Evolutionary conservation across 2,797 vertebrate genomes (phyloP).

Genomic region (Peromyscus aztecus): DNA sequence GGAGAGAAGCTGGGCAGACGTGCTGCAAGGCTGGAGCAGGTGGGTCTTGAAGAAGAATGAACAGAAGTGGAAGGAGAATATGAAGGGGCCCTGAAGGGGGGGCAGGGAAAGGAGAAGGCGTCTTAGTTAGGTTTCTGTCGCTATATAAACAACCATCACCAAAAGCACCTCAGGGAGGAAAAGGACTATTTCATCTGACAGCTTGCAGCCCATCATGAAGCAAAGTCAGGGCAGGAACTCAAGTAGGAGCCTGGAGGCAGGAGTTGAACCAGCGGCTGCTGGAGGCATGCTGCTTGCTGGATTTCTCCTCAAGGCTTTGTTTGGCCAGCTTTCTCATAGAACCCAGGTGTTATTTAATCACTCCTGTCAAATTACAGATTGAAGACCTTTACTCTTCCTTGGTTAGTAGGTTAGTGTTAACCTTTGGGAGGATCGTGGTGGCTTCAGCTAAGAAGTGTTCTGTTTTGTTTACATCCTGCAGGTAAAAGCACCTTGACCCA

Average conservation of each 20-base stretch:
- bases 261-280: neutral
- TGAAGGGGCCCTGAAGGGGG: no score
- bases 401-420: rapidly evolving
- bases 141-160: neutral
- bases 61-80: rapidly evolving
- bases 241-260: neutral
- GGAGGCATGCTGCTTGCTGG: no score
- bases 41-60: neutral
- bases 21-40: no score
- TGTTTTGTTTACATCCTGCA: conserved; percentile 80
- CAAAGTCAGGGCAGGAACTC: neutral
- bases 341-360: neutral
- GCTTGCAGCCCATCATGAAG: neutral
- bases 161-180: neutral
- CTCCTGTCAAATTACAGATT: neutral
- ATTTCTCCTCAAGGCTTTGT: neutral
- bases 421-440: rapidly evolving
- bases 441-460: neutral
- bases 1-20: neutral
- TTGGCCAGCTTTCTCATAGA: neutral
- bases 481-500: conserved; percentile 96
- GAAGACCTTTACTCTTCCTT: neutral
- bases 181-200: neutral
- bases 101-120: neutral
- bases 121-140: neutral